phyloP scores from a whole-genome alignment of 2,888 invertebrate species.

The Apotomis capreana region DNA sequence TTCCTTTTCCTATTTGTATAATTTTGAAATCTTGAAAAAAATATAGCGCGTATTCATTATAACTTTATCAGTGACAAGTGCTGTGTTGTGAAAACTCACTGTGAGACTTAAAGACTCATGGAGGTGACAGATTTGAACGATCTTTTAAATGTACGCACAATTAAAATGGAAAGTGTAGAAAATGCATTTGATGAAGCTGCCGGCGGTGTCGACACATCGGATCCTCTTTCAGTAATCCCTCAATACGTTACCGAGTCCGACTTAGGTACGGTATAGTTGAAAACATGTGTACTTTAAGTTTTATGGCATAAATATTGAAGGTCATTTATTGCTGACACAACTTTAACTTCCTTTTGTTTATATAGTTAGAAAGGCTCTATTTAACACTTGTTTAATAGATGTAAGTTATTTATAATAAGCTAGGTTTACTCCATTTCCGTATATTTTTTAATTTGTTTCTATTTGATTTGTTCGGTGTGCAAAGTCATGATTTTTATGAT shows the following conservation, averaged over 20 bases:
- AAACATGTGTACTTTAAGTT: neutral
- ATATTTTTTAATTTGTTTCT: too few species aligned
- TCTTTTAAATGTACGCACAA: conserved; percentile 68
- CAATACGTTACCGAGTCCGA: conserved; percentile 79
- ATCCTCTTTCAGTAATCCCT: conserved; percentile 71
- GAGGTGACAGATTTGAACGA: conserved; percentile 76
- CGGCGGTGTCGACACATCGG: conserved; percentile 58
- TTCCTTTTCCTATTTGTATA: conserved; percentile 71
- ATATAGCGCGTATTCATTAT: conserved; percentile 47
- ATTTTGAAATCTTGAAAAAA: conserved; percentile 47
- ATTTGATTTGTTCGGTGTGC: too few species aligned
- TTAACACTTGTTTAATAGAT: neutral
- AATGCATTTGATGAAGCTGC: conserved; percentile 62
- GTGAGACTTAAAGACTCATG: conserved; percentile 54
- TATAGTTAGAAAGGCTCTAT: neutral
- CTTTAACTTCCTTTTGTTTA: neutral
- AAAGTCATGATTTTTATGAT: too few species aligned
- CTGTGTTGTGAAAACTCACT: neutral
- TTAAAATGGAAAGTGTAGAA: conserved; percentile 76
- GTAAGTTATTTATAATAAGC: neutral
- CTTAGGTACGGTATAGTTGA: conserved; percentile 63
- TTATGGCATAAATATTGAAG: conserved; percentile 11
- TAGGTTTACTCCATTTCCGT: too few species aligned
- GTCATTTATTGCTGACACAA: conserved; percentile 9
- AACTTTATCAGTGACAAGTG: conserved; percentile 38